Base-by-base conservation (phyloP, 2,113 vertebrate genomes). In the Blennius ocellaris region DNA sequence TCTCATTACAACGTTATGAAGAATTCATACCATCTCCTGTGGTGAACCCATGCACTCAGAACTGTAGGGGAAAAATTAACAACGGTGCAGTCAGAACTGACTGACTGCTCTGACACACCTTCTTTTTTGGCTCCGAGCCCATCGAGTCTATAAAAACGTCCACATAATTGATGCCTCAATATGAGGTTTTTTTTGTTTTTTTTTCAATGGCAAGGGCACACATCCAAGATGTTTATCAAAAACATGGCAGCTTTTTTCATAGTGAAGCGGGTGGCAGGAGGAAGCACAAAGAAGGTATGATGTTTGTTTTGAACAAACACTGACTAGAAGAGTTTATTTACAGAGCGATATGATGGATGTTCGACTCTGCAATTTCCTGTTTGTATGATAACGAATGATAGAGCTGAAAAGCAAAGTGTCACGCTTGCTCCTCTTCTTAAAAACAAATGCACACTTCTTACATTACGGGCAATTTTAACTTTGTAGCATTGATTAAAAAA, bases 101-200 rank as follows among this genome's bases (percentile, higher is more conserved):
- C 76, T 66, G 80, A 83, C 83, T 85, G 79, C 72, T 56, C 48
- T 5, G 86, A 79, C 90, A 91, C 90, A 82, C 92, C 90, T 91
- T 92, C 82, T 73, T 91, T 87, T 90, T 85, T 93, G 92, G 87
- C 91, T 50, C 36, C 0, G 50, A 44, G 89, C 90, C 92, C 81
- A 73, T 76, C 12, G 3, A 76, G 57, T 86, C 90, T 85, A 87
- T 91, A 82, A 92, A 92, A 92, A 88, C 52, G 78, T 89, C 89
- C 44, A 84, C 82, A 85, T 90, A 91, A 91, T 89, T 89, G 82
- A 92, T 89, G 89, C 83, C 65, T 85, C 79, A 88, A 92, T 90
- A 90, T 90, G 79, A 89, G 72, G 5, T 78, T 47, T 72, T 80
- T 68, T 69, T 76, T 48, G 21, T 58, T 58, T 77, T 74, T 74